These are phyloP conservation scores for Melieria omissa DNA, from an alignment of 2,888 invertebrate species.

Conservation along the genomic window DNA sequence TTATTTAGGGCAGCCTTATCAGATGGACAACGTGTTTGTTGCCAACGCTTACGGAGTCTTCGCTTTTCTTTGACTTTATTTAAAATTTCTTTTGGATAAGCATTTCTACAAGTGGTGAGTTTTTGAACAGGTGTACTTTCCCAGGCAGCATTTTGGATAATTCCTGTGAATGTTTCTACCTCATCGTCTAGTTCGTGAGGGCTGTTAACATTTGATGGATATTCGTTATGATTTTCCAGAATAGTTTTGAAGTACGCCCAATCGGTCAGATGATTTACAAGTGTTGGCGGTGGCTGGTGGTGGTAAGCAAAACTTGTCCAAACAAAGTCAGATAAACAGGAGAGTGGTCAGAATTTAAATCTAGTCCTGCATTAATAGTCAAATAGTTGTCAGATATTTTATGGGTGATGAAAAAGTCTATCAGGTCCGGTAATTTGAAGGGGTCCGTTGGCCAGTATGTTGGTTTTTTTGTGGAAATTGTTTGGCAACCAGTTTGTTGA, in stretches of 20 bases:
- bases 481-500: neutral
- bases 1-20: neutral
- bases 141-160: neutral
- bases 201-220: neutral
- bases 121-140: neutral
- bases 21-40: no score
- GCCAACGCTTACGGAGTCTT: neutral
- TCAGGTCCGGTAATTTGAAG: conserved; percentile 9
- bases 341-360: conserved; percentile 14
- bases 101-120: neutral
- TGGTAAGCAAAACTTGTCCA: neutral
- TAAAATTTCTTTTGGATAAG: neutral
- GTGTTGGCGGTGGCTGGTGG: neutral
- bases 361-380: neutral
- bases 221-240: neutral
- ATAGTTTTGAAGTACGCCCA: conserved; percentile 8
- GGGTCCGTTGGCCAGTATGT: conserved; percentile 17
- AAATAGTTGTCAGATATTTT: neutral
- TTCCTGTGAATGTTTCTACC: neutral
- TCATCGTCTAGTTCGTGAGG: neutral
- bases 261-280: neutral
- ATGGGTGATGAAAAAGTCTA: conserved; percentile 9
- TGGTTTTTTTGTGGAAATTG: neutral
- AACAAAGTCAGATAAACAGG: conserved; percentile 1
- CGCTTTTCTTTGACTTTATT: neutral